These are phyloP conservation scores for Athene cunicularia DNA, from an alignment of 2,113 vertebrate genomes.

Conservation along the genomic window DNA sequence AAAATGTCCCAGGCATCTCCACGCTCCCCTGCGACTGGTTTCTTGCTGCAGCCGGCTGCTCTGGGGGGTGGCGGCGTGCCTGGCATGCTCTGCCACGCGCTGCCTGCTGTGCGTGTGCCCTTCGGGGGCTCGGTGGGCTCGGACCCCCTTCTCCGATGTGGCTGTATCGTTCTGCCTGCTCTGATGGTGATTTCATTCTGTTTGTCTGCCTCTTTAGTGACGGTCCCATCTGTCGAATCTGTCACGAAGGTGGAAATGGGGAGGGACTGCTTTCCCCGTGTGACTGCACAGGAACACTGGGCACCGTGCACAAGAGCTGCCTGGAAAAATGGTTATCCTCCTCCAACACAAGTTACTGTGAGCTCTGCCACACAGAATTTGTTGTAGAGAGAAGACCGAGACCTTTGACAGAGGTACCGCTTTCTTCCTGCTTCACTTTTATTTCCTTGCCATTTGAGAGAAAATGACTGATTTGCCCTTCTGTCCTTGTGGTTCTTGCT, in stretches of 20 bases:
- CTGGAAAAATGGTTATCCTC: slow-evolving; percentile 96
- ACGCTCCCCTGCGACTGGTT: not conserved
- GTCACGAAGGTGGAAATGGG: slow-evolving; percentile 88
- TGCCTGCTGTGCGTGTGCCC: not conserved
- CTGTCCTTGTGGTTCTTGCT: not conserved
- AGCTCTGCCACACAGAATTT: slow-evolving; percentile 96
- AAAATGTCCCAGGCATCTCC: not conserved
- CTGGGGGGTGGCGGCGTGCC: fast-evolving
- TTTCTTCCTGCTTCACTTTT: slow-evolving; percentile 8
- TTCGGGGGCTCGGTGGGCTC: not conserved
- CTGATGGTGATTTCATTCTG: not conserved
- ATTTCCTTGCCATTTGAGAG: not conserved
- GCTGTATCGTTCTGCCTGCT: not conserved
- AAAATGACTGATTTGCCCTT: not conserved
- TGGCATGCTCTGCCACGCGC: not conserved
- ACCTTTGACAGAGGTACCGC: slow-evolving; percentile 90
- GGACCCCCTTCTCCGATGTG: fast-evolving
- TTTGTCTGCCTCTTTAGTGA: slow-evolving; percentile 76
- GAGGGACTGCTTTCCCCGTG: slow-evolving; percentile 92
- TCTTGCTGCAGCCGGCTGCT: not conserved
- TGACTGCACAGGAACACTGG: slow-evolving; percentile 92
- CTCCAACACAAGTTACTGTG: slow-evolving; percentile 97
- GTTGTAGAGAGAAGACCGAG: slow-evolving; percentile 89
- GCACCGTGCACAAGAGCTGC: slow-evolving; percentile 95
- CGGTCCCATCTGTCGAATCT: slow-evolving; percentile 95